phyloP scores from a whole-genome alignment of 1,140 invertebrate genomes.

The Sitophilus oryzae region DNA sequence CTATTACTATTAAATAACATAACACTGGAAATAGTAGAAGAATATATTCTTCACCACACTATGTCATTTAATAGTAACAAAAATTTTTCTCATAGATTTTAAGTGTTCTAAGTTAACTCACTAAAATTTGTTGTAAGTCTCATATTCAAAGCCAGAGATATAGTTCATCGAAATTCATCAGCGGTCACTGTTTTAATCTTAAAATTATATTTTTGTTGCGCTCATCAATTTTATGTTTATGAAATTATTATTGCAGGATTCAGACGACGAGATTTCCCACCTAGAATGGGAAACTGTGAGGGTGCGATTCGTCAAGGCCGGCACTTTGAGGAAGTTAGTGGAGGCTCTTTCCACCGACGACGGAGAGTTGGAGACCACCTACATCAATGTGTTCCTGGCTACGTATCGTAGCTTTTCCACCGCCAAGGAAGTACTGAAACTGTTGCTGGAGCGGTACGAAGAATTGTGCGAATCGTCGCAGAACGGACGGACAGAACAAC shows the following conservation, averaged over 20 bases:
- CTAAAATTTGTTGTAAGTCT: too few species aligned
- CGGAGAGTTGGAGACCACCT: constrained; percentile 93
- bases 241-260: constrained; percentile 54
- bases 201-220: too few species aligned
- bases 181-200: too few species aligned
- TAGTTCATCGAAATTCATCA: too few species aligned
- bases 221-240: constrained; percentile 3
- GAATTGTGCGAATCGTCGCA: constrained; percentile 46
- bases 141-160: too few species aligned
- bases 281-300: constrained; percentile 99
- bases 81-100: too few species aligned
- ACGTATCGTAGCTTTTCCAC: constrained; percentile 84
- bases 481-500: constrained; percentile 46
- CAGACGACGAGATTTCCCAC: constrained; percentile 87
- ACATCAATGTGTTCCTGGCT: constrained; percentile 95
- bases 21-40: too few species aligned
- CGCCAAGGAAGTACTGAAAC: constrained; percentile 72
- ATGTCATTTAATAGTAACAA: neutral
- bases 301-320: constrained; percentile 91
- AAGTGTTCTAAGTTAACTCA: too few species aligned
- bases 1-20: too few species aligned
- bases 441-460: constrained; percentile 74
- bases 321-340: constrained; percentile 87
- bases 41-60: too few species aligned
- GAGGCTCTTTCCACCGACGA: constrained; percentile 89